phyloP scores from a whole-genome alignment of 2,113 vertebrate genomes.

The Anolis carolinensis region DNA sequence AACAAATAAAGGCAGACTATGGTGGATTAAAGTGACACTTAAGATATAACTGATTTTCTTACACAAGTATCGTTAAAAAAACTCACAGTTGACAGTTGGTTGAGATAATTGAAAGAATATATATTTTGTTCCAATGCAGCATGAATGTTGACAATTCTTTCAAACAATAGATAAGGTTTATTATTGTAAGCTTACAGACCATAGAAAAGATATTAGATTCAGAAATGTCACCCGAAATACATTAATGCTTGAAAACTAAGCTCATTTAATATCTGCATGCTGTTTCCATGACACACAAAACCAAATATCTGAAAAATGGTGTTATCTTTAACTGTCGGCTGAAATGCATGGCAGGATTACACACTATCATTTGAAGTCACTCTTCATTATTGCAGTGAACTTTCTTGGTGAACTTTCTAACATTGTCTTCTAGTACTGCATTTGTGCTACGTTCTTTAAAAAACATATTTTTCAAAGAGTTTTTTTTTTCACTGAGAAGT shows the following conservation, averaged over 20 bases:
- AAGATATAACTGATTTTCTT: background rate
- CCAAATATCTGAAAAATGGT: constrained; percentile 14
- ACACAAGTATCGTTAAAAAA: background rate
- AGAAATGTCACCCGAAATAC: background rate
- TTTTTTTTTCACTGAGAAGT: background rate
- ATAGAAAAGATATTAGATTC: background rate
- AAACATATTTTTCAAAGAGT: background rate
- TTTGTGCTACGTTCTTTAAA: background rate
- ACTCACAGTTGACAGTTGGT: background rate
- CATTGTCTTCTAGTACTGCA: background rate
- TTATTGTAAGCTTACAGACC: background rate
- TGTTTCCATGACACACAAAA: background rate
- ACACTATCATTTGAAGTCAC: background rate
- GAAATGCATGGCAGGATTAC: background rate
- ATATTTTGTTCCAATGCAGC: background rate
- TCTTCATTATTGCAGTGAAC: constrained; percentile 19
- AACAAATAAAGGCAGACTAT: background rate
- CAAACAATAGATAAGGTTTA: background rate
- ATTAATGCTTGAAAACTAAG: background rate
- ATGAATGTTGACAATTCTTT: background rate
- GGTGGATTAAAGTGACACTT: background rate
- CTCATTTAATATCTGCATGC: fast-evolving
- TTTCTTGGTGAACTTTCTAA: fast-evolving
- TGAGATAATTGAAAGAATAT: background rate
- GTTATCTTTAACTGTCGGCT: background rate